phyloP scores from a whole-genome alignment of 1,140 invertebrate genomes.

The Macrostomum lignano region DNA sequence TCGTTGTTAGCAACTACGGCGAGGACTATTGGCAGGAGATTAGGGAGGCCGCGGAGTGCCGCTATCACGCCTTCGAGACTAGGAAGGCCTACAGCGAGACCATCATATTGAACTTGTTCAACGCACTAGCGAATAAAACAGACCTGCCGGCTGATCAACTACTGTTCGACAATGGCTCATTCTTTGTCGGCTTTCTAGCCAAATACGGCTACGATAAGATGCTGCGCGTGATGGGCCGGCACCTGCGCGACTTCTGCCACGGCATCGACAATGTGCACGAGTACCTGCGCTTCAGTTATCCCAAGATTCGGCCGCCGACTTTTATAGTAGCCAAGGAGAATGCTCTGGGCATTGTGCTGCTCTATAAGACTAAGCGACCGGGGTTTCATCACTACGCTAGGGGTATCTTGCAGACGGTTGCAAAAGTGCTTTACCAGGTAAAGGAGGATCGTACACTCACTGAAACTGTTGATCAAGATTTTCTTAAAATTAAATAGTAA shows the following conservation, averaged over 20 bases:
- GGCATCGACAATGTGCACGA: slow-evolving; percentile 63
- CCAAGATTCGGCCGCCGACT: slow-evolving; percentile 57
- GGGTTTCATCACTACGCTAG: slow-evolving; percentile 57
- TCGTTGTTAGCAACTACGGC: slow-evolving; percentile 53
- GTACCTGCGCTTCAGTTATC: slow-evolving; percentile 59
- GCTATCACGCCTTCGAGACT: slow-evolving; percentile 47
- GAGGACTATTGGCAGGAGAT: slow-evolving; percentile 46
- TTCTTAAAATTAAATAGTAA: no score
- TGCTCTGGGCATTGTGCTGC: no score
- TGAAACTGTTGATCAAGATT: no score
- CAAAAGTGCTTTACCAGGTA: slow-evolving; percentile 43
- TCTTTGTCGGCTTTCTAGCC: slow-evolving; percentile 55
- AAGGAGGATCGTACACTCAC: no score
- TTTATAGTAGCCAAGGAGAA: slow-evolving; percentile 54
- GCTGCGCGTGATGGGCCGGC: slow-evolving; percentile 44
- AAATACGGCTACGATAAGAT: slow-evolving; percentile 56
- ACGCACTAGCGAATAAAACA: slow-evolving; percentile 28
- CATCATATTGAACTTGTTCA: slow-evolving; percentile 43
- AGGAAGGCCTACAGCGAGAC: slow-evolving; percentile 52
- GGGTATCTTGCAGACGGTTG: slow-evolving; percentile 51
- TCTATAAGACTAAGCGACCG: slow-evolving; percentile 36
- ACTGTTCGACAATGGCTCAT: slow-evolving; percentile 53
- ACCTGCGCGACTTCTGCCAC: slow-evolving; percentile 57
- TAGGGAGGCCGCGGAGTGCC: slow-evolving; percentile 41
- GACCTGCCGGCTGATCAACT: no score